Evolutionary conservation across 2,888 invertebrate genomes (phyloP).

Genomic region (Sarcophaga carnaria): DNA sequence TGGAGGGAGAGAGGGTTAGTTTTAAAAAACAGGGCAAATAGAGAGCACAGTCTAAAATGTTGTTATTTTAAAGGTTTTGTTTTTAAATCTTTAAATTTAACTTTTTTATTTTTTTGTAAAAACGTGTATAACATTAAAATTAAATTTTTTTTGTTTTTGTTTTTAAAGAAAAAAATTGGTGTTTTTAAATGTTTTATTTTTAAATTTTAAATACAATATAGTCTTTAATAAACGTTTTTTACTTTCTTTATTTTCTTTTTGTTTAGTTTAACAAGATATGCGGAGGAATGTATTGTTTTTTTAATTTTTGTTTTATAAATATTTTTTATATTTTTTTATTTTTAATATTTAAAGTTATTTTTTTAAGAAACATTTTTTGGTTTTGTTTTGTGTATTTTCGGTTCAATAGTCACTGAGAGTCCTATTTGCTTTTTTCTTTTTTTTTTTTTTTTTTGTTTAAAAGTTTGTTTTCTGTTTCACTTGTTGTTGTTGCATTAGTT

Average conservation of each 20-base stretch:
- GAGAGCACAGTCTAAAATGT: too few species aligned
- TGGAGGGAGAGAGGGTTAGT: too few species aligned
- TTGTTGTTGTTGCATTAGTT: too few species aligned
- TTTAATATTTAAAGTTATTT: not conserved
- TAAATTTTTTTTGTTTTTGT: not conserved
- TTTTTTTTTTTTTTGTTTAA: too few species aligned
- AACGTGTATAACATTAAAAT: slow-evolving; percentile 55
- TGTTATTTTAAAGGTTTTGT: too few species aligned
- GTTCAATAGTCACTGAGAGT: slow-evolving; percentile 52
- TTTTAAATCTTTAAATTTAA: not conserved
- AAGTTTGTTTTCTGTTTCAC: too few species aligned
- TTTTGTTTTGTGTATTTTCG: slow-evolving; percentile 15
- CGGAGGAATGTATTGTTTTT: slow-evolving; percentile 59
- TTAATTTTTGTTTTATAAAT: not conserved
- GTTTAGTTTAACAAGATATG: slow-evolving; percentile 67
- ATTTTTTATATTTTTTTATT: slow-evolving; percentile 11
- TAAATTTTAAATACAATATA: slow-evolving; percentile 32
- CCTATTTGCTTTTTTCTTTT: slow-evolving; percentile 32
- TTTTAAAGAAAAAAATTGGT: slow-evolving; percentile 58
- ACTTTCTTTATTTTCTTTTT: not conserved
- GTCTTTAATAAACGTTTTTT: not conserved
- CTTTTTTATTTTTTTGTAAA: slow-evolving; percentile 23
- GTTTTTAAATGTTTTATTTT: slow-evolving; percentile 28
- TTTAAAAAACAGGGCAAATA: too few species aligned
- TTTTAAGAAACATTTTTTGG: slow-evolving; percentile 48